Conservation (phyloP, 2,113 vertebrate genomes). For the Dascyllus trimaculatus region DNA sequence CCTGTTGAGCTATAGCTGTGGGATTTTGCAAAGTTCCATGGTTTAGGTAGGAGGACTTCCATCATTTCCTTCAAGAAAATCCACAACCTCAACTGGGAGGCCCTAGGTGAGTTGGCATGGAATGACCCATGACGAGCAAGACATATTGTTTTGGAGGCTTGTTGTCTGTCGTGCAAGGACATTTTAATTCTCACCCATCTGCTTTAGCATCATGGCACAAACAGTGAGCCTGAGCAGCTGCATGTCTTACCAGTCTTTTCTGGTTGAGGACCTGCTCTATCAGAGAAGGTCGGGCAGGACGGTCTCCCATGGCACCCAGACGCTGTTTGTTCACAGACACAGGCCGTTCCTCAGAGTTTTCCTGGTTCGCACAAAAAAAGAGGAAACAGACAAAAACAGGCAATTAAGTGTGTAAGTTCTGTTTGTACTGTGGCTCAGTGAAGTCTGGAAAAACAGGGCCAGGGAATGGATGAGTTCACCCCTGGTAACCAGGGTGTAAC, state of each 20-base stretch:
- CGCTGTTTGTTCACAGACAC: slow-evolving; percentile 95
- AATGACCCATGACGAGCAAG: too few species aligned
- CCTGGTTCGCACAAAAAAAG: slow-evolving; percentile 77
- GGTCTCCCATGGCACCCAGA: slow-evolving; percentile 91
- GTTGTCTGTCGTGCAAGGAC: too few species aligned
- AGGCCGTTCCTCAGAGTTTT: slow-evolving; percentile 89
- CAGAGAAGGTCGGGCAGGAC: slow-evolving; percentile 94
- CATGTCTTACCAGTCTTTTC: slow-evolving; percentile 92
- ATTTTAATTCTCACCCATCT: too few species aligned
- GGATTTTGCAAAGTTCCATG: too few species aligned
- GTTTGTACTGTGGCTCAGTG: slow-evolving; percentile 1
- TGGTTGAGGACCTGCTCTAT: slow-evolving; percentile 98
- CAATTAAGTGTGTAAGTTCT: background rate
- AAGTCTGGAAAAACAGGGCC: background rate
- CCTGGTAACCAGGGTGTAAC: too few species aligned
- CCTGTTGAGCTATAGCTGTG: too few species aligned
- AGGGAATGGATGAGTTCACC: too few species aligned
- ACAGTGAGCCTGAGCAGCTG: background rate
- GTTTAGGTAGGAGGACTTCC: too few species aligned
- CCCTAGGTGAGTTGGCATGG: too few species aligned
- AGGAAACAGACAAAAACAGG: background rate
- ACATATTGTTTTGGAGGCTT: too few species aligned
- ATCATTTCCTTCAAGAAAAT: too few species aligned
- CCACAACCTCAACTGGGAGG: too few species aligned
- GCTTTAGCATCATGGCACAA: background rate